Percentiles rank a stretch among this genome's conserved stretches.
phyloP scores from a whole-genome alignment of 2,113 vertebrate species.

The Tachuris rubrigastra region DNA sequence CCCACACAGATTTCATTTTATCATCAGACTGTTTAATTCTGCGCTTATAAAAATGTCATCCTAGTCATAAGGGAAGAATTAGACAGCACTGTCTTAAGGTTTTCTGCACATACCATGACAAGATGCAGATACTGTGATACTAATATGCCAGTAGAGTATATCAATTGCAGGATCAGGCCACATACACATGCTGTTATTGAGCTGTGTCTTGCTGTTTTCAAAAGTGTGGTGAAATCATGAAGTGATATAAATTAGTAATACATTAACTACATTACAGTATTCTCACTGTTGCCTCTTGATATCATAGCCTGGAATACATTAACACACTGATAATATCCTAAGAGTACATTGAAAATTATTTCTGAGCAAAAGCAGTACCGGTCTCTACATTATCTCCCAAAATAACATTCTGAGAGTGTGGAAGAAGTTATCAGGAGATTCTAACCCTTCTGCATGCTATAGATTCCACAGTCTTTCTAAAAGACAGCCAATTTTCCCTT shows the following conservation, averaged over 20 bases:
- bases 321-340: neutral
- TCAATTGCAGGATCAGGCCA: neutral
- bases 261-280: neutral
- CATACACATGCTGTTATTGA: neutral
- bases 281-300: neutral
- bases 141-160: neutral
- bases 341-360: neutral
- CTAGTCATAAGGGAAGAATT: conserved; percentile 53
- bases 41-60: conserved; percentile 57
- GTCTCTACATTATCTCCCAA: neutral
- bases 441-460: neutral
- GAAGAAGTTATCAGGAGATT: neutral
- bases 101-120: conserved; percentile 17
- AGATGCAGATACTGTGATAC: neutral
- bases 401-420: neutral
- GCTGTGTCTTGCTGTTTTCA: neutral
- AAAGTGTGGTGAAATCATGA: neutral
- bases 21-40: conserved; percentile 63
- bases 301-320: neutral
- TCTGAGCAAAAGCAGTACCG: neutral
- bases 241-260: conserved; percentile 16
- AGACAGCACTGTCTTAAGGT: conserved; percentile 19
- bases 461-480: neutral
- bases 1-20: conserved; percentile 65
- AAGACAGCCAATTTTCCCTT: neutral